Percentiles rank a stretch among this genome's conserved stretches.
Evolutionary conservation across 2,113 vertebrate genomes (phyloP).

Genomic region (Zosterops pallidus): DNA sequence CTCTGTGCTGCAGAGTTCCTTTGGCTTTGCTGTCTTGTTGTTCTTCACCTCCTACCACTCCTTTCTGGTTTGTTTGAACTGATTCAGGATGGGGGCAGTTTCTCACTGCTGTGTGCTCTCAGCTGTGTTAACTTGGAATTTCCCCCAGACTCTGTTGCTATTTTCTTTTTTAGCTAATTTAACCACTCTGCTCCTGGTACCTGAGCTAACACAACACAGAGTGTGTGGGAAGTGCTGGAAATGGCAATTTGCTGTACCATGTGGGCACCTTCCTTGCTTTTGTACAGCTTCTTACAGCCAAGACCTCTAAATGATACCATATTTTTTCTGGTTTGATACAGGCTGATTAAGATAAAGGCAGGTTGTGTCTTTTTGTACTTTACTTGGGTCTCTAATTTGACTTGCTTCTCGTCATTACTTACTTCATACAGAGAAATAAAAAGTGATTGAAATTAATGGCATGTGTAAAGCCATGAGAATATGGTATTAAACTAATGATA

Average conservation of each 20-base stretch:
- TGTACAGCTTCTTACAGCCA: neutral
- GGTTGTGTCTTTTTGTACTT: neutral
- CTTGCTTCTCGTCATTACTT: neutral
- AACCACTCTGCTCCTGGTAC: neutral
- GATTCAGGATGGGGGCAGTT: neutral
- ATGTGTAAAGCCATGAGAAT: neutral
- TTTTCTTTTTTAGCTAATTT: neutral
- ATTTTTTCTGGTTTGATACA: neutral
- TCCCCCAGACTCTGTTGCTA: neutral
- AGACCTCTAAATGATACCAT: neutral
- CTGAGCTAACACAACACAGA: neutral
- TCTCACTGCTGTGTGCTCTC: neutral
- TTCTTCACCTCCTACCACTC: neutral
- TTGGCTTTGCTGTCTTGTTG: neutral
- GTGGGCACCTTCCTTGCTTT: neutral
- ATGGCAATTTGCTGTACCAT: neutral
- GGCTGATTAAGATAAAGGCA: neutral
- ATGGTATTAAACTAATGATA: neutral
- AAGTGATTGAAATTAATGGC: conserved; percentile 20
- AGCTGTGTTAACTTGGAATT: neutral
- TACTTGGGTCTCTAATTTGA: neutral
- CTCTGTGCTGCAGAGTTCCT: neutral
- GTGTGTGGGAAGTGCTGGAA: neutral
- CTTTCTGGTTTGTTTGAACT: neutral
- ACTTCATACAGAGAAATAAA: neutral